phyloP scores from a whole-genome alignment of 2,888 invertebrate genomes.

The Pocota personata region DNA sequence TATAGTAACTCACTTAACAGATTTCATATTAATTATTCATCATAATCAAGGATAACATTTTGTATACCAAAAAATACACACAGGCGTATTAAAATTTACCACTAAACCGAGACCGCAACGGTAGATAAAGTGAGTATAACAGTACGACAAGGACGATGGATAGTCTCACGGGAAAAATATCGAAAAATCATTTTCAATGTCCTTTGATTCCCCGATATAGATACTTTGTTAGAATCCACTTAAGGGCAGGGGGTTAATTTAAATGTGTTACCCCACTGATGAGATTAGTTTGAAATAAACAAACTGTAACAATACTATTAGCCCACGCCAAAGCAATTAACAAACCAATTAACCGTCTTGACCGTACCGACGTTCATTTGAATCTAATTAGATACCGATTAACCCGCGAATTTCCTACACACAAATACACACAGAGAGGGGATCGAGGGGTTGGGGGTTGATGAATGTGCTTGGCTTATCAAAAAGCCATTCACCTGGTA shows the following conservation, averaged over 20 bases:
- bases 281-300: slow-evolving; percentile 16
- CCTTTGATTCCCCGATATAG: neutral
- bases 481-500: slow-evolving; percentile 60
- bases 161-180: neutral
- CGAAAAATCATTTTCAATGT: neutral
- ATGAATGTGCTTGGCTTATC: slow-evolving; percentile 33
- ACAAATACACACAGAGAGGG: neutral
- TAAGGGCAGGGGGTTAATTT: neutral
- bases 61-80: neutral
- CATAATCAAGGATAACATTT: neutral
- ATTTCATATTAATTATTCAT: slow-evolving; percentile 24
- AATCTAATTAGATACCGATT: slow-evolving; percentile 64
- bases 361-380: slow-evolving; percentile 48
- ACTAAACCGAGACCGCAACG: slow-evolving; percentile 6
- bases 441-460: neutral
- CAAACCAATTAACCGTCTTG: slow-evolving; percentile 66
- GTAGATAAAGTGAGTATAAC: neutral
- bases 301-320: neutral
- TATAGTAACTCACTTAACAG: neutral
- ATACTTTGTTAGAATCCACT: neutral
- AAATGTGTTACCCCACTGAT: slow-evolving; percentile 18
- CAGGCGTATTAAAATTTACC: neutral
- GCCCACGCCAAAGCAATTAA: slow-evolving; percentile 42
- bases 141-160: neutral
- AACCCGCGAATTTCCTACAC: slow-evolving; percentile 38